A percentile compares a stretch with the other conserved stretches of the same genome.
Evolutionary conservation across 1,140 invertebrate genomes (phyloP).

Genomic region (Drosophila parvula): DNA sequence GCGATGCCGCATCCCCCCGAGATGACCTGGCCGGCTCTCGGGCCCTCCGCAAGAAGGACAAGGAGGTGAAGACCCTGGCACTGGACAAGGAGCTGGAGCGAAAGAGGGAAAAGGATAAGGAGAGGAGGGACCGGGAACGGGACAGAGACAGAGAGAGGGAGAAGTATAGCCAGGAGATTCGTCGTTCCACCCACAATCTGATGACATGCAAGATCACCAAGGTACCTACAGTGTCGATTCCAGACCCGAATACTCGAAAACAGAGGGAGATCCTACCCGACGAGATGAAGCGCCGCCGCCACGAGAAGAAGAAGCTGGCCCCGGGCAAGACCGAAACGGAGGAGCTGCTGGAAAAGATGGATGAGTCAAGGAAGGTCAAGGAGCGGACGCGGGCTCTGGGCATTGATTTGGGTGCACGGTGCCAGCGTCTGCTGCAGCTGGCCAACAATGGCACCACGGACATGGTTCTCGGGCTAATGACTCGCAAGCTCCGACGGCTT

Average conservation of each 20-base stretch:
- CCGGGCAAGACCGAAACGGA: background rate
- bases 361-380: background rate
- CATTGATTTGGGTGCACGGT: background rate
- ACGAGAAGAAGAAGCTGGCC: background rate
- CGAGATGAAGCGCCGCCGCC: background rate
- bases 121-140: background rate
- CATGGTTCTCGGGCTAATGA: conserved; percentile 3
- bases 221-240: background rate
- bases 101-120: background rate
- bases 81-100: background rate
- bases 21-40: background rate
- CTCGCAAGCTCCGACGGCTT: background rate
- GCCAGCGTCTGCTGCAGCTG: background rate
- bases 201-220: background rate
- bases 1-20: background rate
- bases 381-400: background rate
- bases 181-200: too few species aligned
- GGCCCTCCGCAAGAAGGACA: background rate
- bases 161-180: background rate
- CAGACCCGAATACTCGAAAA: background rate
- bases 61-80: background rate
- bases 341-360: background rate
- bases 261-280: too few species aligned
- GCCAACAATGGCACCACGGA: background rate
- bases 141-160: background rate